phyloP scores from a whole-genome alignment of 2,113 vertebrate species.

The Condylura cristata region DNA sequence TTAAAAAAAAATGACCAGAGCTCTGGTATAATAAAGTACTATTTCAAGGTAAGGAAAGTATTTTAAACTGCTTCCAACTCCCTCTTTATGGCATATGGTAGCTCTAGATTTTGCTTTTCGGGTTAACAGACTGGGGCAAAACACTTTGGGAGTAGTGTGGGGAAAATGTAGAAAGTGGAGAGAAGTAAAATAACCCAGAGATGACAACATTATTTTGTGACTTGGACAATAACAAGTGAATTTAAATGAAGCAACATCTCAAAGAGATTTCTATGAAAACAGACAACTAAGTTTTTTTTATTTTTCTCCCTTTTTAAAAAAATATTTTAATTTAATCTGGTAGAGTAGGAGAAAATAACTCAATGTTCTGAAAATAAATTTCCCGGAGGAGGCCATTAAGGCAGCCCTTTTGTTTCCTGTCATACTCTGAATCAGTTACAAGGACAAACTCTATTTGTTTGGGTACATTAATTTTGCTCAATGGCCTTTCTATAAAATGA shows the following conservation, averaged over 20 bases:
- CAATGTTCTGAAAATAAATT: conserved; percentile 82
- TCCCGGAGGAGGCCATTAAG: conserved; percentile 78
- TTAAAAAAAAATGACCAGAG: neutral
- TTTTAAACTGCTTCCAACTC: neutral
- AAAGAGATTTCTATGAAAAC: conserved; percentile 67
- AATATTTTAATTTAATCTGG: conserved; percentile 76
- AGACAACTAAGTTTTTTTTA: conserved; percentile 63
- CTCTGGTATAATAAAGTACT: neutral
- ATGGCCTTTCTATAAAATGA: conserved; percentile 83
- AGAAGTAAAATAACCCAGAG: conserved; percentile 30
- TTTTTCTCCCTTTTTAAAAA: neutral
- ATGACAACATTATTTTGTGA: conserved; percentile 36
- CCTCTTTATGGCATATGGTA: neutral
- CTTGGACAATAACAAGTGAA: conserved; percentile 40
- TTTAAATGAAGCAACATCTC: conserved; percentile 47
- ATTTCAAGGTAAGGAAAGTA: neutral
- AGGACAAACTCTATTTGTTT: conserved; percentile 84
- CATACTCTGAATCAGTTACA: conserved; percentile 81
- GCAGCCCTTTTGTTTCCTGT: conserved; percentile 79
- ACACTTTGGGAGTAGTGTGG: neutral
- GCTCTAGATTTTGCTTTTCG: conserved; percentile 1
- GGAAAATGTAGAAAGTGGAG: neutral
- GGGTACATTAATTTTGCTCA: conserved; percentile 82
- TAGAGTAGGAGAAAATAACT: conserved; percentile 76
- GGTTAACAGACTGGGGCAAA: neutral